phyloP scores from a whole-genome alignment of 2,888 invertebrate species.

The Toxonevra muliebris region DNA sequence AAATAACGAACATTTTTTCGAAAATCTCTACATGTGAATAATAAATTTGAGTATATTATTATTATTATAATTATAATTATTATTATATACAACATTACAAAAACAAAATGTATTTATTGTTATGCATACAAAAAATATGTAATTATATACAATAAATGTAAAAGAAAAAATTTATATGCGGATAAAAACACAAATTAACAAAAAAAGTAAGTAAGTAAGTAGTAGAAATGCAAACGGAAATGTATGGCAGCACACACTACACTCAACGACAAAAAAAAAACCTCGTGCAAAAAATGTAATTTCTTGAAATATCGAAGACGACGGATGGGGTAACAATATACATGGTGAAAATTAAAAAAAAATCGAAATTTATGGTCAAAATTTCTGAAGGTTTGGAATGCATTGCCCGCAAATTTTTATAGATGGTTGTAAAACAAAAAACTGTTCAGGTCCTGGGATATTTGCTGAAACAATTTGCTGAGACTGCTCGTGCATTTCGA shows the following conservation, averaged over 20 bases:
- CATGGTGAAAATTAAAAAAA: no score
- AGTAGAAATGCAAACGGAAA: slow-evolving; percentile 7
- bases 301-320: no score
- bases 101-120: slow-evolving; percentile 29
- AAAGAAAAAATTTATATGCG: not conserved
- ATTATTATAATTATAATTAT: not conserved
- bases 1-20: slow-evolving; percentile 38
- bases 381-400: no score
- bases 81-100: not conserved
- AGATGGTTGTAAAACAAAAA: no score
- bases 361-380: no score
- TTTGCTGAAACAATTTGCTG: no score
- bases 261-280: no score
- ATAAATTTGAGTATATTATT: slow-evolving; percentile 22
- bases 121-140: slow-evolving; percentile 29
- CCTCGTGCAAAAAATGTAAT: no score
- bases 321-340: no score
- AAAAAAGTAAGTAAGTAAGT: slow-evolving; percentile 2
- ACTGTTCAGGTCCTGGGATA: no score
- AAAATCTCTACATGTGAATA: slow-evolving; percentile 42
- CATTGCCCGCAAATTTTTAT: no score
- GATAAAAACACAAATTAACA: slow-evolving; percentile 20
- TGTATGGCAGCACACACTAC: not conserved
- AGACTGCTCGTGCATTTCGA: no score
- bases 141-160: slow-evolving; percentile 32